phyloP scores from a whole-genome alignment of 2,888 invertebrate species.

The Cheilosia grossa region DNA sequence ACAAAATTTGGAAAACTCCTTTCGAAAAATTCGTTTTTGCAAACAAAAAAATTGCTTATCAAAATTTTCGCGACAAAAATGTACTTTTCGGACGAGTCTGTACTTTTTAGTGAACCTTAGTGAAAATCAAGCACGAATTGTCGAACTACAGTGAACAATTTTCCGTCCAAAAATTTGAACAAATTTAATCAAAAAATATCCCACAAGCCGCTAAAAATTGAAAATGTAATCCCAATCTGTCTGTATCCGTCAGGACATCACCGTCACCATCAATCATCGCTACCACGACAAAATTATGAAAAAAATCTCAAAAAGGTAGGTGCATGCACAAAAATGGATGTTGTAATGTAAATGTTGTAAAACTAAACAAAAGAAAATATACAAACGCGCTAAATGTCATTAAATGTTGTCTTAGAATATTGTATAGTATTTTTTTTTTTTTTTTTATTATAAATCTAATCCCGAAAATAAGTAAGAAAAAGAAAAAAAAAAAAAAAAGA shows the following conservation, averaged over 20 bases:
- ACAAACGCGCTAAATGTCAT: constrained; percentile 61
- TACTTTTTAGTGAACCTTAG: constrained; percentile 41
- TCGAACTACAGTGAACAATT: constrained; percentile 53
- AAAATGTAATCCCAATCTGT: constrained; percentile 16
- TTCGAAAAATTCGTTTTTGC: constrained; percentile 23
- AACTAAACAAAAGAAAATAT: constrained; percentile 32
- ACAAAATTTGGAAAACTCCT: constrained; percentile 16
- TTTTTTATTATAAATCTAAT: not conserved
- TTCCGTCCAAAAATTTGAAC: not conserved
- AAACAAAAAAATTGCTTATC: not conserved
- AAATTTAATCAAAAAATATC: constrained; percentile 5
- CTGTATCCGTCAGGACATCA: constrained; percentile 40
- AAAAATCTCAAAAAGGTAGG: constrained; percentile 61
- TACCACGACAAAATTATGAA: not conserved
- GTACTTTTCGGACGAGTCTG: constrained; percentile 4
- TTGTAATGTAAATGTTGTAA: constrained; percentile 75
- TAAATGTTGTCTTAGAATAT: constrained; percentile 58
- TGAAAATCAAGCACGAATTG: constrained; percentile 24
- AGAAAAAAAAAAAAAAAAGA: constrained; percentile 17
- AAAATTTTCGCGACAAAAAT: constrained; percentile 1
- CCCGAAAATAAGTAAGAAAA: constrained; percentile 10
- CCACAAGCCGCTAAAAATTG: not conserved
- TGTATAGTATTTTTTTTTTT: constrained; percentile 12
- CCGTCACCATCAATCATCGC: constrained; percentile 10
- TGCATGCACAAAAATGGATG: constrained; percentile 74